Evolutionary conservation across 2,113 vertebrate genomes (phyloP).

Genomic region (Vimba vimba): DNA sequence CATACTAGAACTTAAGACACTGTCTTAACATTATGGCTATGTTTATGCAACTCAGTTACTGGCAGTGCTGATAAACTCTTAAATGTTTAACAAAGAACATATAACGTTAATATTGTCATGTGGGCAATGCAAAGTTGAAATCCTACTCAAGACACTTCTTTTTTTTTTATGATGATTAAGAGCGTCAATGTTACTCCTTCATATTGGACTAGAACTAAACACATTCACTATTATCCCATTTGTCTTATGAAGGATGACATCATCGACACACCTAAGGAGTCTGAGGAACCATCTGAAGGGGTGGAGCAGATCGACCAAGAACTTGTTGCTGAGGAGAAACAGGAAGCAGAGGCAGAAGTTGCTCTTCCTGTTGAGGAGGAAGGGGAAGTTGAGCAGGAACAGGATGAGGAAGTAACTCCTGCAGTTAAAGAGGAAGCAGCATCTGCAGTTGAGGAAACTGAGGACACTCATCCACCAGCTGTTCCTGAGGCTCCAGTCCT

Average conservation of each 20-base stretch:
- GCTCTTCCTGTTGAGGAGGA: background rate
- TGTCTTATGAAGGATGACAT: slow-evolving; percentile 15
- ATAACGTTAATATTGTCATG: background rate
- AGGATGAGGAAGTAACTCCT: background rate
- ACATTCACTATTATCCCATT: background rate
- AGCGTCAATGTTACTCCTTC: background rate
- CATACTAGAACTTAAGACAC: too few relatives aligned
- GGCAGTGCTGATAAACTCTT: too few relatives aligned
- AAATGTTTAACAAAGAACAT: background rate
- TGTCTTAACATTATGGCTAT: too few relatives aligned
- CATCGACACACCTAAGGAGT: background rate
- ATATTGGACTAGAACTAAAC: background rate
- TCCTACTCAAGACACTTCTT: background rate
- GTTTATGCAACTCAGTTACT: background rate
- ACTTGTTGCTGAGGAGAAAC: background rate
- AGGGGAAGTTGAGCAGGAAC: background rate
- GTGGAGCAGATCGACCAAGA: background rate
- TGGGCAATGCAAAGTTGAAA: background rate
- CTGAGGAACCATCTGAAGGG: background rate
- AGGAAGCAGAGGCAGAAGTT: background rate
- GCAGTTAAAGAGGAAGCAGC: background rate
- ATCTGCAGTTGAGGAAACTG: background rate
- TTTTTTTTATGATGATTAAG: background rate
- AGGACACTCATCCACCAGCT: background rate
- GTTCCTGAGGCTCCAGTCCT: background rate